Percentiles rank a stretch among this genome's conserved stretches.
These are phyloP conservation scores for Camarhynchus parvulus DNA, from an alignment of 2,113 vertebrate genomes.

Conservation along the genomic window DNA sequence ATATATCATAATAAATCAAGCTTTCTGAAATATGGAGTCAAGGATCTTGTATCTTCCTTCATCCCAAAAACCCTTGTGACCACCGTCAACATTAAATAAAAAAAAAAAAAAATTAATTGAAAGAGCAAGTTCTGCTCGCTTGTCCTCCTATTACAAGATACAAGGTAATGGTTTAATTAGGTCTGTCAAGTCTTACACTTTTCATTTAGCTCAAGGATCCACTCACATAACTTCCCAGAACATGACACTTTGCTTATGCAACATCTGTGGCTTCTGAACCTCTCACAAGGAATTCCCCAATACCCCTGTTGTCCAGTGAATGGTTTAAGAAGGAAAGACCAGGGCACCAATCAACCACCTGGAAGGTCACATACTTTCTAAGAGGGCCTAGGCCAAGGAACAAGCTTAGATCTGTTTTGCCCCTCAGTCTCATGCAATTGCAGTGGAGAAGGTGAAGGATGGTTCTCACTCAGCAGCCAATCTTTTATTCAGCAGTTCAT, in stretches of 20 bases:
- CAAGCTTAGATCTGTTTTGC: background rate
- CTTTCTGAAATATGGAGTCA: no score
- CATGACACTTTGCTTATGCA: background rate
- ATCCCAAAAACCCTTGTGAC: no score
- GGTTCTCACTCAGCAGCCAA: no score
- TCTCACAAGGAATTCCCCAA: background rate
- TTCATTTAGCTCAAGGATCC: background rate
- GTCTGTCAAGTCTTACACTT: background rate
- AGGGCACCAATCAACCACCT: background rate
- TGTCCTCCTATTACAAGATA: background rate
- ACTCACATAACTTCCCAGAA: background rate
- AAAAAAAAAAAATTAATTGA: background rate
- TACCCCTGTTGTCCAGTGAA: background rate
- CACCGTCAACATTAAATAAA: no score
- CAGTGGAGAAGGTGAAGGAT: background rate
- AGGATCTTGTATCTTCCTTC: no score
- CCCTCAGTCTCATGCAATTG: background rate
- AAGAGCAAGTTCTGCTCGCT: background rate
- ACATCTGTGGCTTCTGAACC: background rate
- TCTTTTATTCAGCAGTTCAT: background rate
- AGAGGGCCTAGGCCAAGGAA: background rate
- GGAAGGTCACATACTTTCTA: background rate
- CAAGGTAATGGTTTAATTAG: background rate
- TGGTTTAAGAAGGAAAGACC: background rate
- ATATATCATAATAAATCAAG: no score